These are phyloP conservation scores for Drosophila seclusa DNA, from an alignment of 2,888 invertebrate species.

Conservation along the genomic window DNA sequence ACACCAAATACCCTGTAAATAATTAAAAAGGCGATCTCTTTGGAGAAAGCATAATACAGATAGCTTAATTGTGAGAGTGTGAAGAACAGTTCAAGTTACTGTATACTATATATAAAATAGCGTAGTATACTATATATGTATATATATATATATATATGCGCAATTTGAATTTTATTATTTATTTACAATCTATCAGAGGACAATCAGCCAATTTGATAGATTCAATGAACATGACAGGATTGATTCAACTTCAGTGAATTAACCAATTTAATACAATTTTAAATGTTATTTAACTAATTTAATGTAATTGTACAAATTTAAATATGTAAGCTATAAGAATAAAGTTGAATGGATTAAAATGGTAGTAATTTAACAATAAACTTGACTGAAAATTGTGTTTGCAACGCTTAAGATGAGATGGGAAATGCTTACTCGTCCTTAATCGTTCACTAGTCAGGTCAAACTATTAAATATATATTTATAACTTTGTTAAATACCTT, in stretches of 20 bases:
- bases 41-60: not conserved
- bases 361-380: not conserved
- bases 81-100: not conserved
- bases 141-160: no score
- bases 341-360: fast-evolving
- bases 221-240: no score
- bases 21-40: no score
- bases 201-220: no score
- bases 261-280: not conserved
- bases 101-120: not conserved
- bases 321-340: not conserved
- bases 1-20: no score
- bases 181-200: no score
- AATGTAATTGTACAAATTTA: not conserved
- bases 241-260: not conserved
- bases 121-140: no score
- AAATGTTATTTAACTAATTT: not conserved
- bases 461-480: not conserved
- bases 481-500: not conserved
- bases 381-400: not conserved
- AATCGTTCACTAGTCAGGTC: not conserved
- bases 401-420: not conserved
- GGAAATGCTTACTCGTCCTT: not conserved
- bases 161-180: no score
- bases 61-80: not conserved